phyloP scores from a whole-genome alignment of 1,140 invertebrate genomes.

The Hylaeus anthracinus region DNA sequence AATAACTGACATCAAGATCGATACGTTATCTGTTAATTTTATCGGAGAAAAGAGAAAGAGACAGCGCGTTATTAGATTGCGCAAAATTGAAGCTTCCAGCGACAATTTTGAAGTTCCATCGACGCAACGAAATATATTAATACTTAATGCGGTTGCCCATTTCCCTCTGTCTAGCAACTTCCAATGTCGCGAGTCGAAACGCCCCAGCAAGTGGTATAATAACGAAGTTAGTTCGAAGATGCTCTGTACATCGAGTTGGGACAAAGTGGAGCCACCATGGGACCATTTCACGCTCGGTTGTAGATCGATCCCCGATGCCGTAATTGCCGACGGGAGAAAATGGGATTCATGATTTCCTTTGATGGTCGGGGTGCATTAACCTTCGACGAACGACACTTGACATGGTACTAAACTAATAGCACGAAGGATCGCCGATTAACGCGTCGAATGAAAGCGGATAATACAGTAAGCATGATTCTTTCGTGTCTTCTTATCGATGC shows the following conservation, averaged over 20 bases:
- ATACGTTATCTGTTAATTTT: too few species aligned
- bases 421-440: constrained; percentile 5
- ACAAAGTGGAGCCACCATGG: constrained; percentile 40
- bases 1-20: too few species aligned
- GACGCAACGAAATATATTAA: constrained; percentile 11
- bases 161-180: constrained; percentile 12
- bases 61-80: too few species aligned
- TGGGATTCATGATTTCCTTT: constrained; percentile 55
- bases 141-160: background rate
- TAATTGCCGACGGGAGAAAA: constrained; percentile 57
- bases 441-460: background rate
- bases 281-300: constrained; percentile 47
- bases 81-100: background rate
- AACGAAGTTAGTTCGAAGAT: constrained; percentile 55
- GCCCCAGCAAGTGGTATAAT: constrained; percentile 42
- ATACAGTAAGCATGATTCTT: background rate
- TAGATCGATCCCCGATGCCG: constrained; percentile 54
- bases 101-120: too few species aligned
- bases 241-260: constrained; percentile 3
- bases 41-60: too few species aligned
- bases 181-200: constrained; percentile 12
- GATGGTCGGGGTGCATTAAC: constrained; percentile 29
- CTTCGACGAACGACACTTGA: constrained; percentile 10
- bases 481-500: background rate
- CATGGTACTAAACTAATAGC: constrained; percentile 20